These are phyloP conservation scores for Halcyon senegalensis DNA, from an alignment of 2,113 vertebrate genomes.

Conservation along the genomic window DNA sequence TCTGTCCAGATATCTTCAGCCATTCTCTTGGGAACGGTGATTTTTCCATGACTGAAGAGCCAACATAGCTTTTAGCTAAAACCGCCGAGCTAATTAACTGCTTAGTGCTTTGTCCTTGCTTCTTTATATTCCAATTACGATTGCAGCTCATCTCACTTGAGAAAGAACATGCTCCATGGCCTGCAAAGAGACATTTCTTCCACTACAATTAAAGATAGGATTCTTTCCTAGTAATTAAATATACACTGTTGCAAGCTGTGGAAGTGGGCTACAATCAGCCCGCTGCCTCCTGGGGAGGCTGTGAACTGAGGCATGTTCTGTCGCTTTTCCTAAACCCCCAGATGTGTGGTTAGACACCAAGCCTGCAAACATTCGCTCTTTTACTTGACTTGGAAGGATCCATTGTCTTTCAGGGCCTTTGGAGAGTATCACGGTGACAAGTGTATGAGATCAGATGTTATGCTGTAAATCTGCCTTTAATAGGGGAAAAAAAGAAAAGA, in stretches of 20 bases:
- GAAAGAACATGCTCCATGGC: neutral
- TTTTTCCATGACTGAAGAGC: slow-evolving; percentile 17
- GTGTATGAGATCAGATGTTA: slow-evolving; percentile 23
- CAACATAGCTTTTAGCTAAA: neutral
- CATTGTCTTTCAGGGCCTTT: slow-evolving; percentile 33
- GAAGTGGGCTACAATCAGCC: neutral
- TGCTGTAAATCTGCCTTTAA: slow-evolving; percentile 23
- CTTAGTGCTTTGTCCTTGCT: neutral
- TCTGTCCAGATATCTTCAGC: neutral
- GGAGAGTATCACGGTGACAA: slow-evolving; percentile 3
- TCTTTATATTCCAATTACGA: neutral
- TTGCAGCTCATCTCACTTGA: neutral
- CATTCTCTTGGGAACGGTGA: neutral
- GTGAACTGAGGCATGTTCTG: neutral
- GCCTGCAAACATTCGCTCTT: neutral
- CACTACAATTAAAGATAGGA: neutral
- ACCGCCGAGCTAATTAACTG: neutral
- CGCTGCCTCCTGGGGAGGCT: neutral
- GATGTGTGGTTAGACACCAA: neutral
- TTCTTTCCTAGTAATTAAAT: slow-evolving; percentile 16
- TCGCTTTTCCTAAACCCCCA: neutral
- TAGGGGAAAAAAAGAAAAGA: neutral
- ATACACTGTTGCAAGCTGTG: neutral
- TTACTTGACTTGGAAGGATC: neutral
- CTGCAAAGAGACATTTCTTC: neutral